Evolutionary conservation across 2,113 vertebrate species (phyloP).

Genomic region (Pseudolaguvia tuberculata): DNA sequence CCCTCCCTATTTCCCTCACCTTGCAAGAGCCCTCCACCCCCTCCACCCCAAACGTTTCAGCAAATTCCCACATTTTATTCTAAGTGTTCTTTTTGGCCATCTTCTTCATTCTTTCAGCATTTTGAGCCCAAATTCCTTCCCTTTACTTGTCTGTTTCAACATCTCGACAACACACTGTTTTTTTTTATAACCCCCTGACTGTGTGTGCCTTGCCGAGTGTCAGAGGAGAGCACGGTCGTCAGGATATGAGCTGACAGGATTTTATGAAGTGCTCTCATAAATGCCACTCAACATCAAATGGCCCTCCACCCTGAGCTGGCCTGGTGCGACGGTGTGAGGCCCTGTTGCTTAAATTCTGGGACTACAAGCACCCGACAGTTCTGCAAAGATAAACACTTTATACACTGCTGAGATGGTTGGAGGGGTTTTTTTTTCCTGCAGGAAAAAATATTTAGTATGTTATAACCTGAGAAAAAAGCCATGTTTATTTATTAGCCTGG

Average conservation of each 20-base stretch:
- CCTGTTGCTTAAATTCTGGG: background rate
- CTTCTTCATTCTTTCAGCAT: background rate
- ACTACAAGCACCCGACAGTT: background rate
- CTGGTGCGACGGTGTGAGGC: constrained; percentile 14
- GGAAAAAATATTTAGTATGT: background rate
- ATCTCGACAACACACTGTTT: constrained; percentile 2
- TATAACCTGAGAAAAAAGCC: background rate
- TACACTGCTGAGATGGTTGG: background rate
- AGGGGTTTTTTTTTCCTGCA: background rate
- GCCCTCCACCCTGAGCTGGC: background rate
- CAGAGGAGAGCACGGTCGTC: constrained; percentile 29
- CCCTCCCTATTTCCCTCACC: background rate
- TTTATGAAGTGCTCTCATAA: constrained; percentile 55
- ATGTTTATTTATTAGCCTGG: constrained; percentile 14
- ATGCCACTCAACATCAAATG: constrained; percentile 54
- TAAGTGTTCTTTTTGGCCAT: constrained; percentile 23
- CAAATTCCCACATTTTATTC: background rate
- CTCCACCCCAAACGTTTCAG: background rate
- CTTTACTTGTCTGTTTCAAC: constrained; percentile 12
- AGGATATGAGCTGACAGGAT: constrained; percentile 50
- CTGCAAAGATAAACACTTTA: background rate
- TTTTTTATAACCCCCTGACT: constrained; percentile 31
- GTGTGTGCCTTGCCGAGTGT: constrained; percentile 37
- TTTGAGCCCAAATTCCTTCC: constrained; percentile 18
- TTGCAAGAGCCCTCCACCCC: background rate